phyloP scores from a whole-genome alignment of 2,797 vertebrate species.

The Cyclura pinguis region DNA sequence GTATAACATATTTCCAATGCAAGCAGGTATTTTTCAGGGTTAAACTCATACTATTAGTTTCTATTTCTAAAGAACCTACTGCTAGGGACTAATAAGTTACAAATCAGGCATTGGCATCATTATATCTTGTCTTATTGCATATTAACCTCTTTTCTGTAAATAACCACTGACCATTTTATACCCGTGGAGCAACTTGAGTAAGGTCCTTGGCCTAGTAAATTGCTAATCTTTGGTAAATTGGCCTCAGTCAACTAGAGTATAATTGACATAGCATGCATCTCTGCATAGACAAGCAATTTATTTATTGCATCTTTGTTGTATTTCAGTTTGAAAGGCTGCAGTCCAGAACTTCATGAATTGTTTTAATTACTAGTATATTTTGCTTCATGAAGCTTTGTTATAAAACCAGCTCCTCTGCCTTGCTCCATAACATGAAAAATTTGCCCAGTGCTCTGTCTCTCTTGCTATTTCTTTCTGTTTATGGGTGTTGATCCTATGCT shows the following conservation, averaged over 20 bases:
- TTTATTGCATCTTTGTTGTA: constrained; percentile 48
- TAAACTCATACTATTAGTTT: not conserved
- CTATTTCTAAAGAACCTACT: not conserved
- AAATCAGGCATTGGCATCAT: not conserved
- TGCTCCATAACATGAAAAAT: not conserved
- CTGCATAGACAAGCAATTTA: constrained; percentile 44
- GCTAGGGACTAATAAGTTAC: constrained; percentile 4
- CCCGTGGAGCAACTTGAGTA: constrained; percentile 17
- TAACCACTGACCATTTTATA: constrained; percentile 37
- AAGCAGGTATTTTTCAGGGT: not conserved
- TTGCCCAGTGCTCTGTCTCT: not conserved
- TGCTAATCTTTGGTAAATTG: constrained; percentile 52
- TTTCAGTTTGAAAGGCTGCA: constrained; percentile 52
- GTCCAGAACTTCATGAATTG: constrained; percentile 20
- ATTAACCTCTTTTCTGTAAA: not conserved
- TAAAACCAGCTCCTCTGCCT: not conserved
- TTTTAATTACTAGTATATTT: not conserved
- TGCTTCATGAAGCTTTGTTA: not conserved
- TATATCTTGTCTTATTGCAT: constrained; percentile 39
- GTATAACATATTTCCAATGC: not conserved
- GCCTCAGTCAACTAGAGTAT: constrained; percentile 47
- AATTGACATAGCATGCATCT: constrained; percentile 46
- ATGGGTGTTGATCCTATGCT: not conserved
- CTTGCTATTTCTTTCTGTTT: not conserved
- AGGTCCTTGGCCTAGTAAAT: constrained; percentile 50